Base-by-base conservation (phyloP, 2,888 invertebrate genomes). In the Melipona beecheii region DNA sequence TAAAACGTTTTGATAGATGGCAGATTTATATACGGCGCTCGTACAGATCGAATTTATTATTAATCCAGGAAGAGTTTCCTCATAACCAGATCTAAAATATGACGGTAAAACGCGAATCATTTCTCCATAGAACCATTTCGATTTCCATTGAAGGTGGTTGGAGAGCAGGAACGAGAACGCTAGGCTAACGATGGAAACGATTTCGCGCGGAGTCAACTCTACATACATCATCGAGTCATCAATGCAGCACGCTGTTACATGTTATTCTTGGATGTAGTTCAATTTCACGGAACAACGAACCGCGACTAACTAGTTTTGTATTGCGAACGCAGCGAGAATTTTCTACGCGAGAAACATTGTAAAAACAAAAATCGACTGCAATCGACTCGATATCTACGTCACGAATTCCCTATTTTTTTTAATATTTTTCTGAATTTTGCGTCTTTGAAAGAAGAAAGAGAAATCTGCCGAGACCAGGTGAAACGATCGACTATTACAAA, bases 201-300 rank as follows among this genome's bases (percentile, higher is more conserved):
- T 69, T 64, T 69, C 56, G 70, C 43, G 69, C 13, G 15, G 56
- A 65, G 60, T 73, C 69, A 75, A 80, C 76, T 21, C 5, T 27
- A 21, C 36, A 21, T 24, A 50, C 24, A 52, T 73, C 82, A 66
- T 77, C 71, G 60, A 60, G 70, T 72, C 83, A 43, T 81, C 83
- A 43, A 81, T 72, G 75, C 17, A 54, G 50, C 17, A 52, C 15
- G 19, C 11, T 43, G 60, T 54, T 68, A 75, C 58, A 24, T 62
- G 75, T 69, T 84, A 68, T 69, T 66, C 79, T 84, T 83, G 84
- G 84, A 80, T 36, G 4, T n/a, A 43, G 60, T 83, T 84, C 84
- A 83, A 80, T 75, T 70, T 70, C 62, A 43, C 56, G 15, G 58
- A 71, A 83, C 68, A 73, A 83, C 80, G 64, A 65, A 71, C 24